These are phyloP conservation scores for Channa argus DNA, from an alignment of 2,113 vertebrate species.

Conservation along the genomic window DNA sequence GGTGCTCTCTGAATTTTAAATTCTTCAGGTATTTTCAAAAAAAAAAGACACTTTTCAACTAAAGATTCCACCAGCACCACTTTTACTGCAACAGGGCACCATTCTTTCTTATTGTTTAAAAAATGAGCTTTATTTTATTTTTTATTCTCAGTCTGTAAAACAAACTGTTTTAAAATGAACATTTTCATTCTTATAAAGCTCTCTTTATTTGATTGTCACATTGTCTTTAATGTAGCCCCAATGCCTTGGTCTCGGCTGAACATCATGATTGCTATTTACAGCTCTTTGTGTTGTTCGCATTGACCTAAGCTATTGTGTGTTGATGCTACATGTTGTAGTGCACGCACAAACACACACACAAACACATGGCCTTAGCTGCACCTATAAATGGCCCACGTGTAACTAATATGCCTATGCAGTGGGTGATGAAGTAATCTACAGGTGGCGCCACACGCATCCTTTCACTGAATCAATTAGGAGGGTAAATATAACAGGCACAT, in stretches of 20 bases:
- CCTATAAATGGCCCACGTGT: constrained; percentile 73
- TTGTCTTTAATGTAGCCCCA: constrained; percentile 58
- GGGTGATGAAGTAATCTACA: constrained; percentile 74
- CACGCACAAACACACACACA: constrained; percentile 2
- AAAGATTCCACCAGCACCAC: constrained; percentile 69
- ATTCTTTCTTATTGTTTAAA: constrained; percentile 43
- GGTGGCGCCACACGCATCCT: constrained; percentile 77
- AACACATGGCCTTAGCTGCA: constrained; percentile 52
- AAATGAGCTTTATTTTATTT: constrained; percentile 36
- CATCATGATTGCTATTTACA: constrained; percentile 57
- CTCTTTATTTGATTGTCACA: constrained; percentile 41
- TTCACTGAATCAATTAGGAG: constrained; percentile 77
- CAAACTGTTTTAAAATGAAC: constrained; percentile 66
- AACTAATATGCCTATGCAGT: constrained; percentile 73
- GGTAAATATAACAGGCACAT: constrained; percentile 73
- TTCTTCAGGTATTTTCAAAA: constrained; percentile 68
- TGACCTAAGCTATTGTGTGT: constrained; percentile 58
- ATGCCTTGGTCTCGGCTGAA: constrained; percentile 15
- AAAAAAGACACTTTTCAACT: constrained; percentile 20
- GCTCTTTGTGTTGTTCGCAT: constrained; percentile 26
- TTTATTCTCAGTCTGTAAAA: constrained; percentile 59
- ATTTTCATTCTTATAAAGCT: constrained; percentile 72
- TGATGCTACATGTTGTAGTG: constrained; percentile 56
- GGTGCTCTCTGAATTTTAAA: constrained; percentile 58
- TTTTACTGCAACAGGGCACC: constrained; percentile 36